Evolutionary conservation across 2,888 invertebrate species (phyloP).

Genomic region (Auanema sp.): DNA sequence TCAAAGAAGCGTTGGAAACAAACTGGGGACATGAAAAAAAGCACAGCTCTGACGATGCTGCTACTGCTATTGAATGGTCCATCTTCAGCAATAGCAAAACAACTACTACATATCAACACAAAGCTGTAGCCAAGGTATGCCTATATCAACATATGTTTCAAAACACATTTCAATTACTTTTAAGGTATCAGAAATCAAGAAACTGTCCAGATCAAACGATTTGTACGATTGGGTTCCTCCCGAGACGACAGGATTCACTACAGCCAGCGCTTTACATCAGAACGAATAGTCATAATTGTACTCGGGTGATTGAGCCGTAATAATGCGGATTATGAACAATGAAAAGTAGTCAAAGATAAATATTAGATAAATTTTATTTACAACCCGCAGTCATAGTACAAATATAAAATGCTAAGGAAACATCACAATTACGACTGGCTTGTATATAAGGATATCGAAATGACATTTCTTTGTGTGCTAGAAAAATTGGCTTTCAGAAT

Average conservation of each 20-base stretch:
- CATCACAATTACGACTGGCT: too few species aligned
- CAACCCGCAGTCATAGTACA: too few species aligned
- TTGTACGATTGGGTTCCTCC: constrained; percentile 20
- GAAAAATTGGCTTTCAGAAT: too few species aligned
- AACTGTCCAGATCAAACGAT: constrained; percentile 18
- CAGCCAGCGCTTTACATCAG: too few species aligned
- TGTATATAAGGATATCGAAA: too few species aligned
- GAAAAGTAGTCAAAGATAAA: too few species aligned
- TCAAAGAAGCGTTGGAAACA: constrained; percentile 22
- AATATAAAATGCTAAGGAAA: too few species aligned
- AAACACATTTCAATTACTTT: not conserved
- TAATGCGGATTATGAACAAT: too few species aligned
- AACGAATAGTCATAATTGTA: too few species aligned
- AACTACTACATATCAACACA: constrained; percentile 38
- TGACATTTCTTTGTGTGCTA: too few species aligned
- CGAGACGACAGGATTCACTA: constrained; percentile 2
- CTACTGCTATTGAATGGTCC: constrained; percentile 28
- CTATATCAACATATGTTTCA: not conserved
- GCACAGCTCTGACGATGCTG: constrained; percentile 1
- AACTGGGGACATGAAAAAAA: constrained; percentile 26
- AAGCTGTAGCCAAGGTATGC: constrained; percentile 37
- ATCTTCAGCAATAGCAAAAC: constrained; percentile 31
- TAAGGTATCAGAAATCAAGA: constrained; percentile 38
- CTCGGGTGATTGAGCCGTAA: too few species aligned
- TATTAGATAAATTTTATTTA: too few species aligned